Evolutionary conservation across 2,797 vertebrate genomes (phyloP).

Genomic region (Nyctalus aviator): DNA sequence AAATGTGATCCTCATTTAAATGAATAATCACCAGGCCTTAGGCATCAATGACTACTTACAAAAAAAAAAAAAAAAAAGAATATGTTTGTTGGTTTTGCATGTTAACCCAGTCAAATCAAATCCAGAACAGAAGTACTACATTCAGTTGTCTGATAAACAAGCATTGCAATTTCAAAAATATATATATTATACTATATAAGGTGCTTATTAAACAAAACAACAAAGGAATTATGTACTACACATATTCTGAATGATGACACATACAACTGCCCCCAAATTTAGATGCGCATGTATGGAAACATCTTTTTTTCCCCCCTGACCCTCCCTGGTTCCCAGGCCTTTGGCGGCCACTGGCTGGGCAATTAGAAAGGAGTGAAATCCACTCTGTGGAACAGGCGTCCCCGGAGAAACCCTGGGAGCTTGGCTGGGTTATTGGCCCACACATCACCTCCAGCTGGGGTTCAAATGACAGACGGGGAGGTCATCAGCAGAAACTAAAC

Average conservation of each 20-base stretch:
- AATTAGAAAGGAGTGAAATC: constrained; percentile 43
- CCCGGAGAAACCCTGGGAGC: constrained; percentile 55
- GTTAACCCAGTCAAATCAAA: constrained; percentile 81
- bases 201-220: constrained; percentile 86
- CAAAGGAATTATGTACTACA: constrained; percentile 75
- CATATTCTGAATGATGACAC: constrained; percentile 74
- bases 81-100: constrained; percentile 72
- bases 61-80: constrained; percentile 43
- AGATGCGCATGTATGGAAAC: constrained; percentile 69
- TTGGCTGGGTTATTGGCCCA: constrained; percentile 15
- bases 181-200: constrained; percentile 86
- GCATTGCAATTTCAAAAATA: constrained; percentile 81
- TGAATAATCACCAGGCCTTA: constrained; percentile 86
- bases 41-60: constrained; percentile 84
- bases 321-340: constrained; percentile 50
- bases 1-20: constrained; percentile 86
- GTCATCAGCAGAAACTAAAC: constrained; percentile 16
- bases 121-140: constrained; percentile 85
- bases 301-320: neutral
- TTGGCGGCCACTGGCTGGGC: constrained; percentile 59
- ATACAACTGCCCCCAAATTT: constrained; percentile 76
- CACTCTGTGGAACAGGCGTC: constrained; percentile 35
- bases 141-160: constrained; percentile 87
- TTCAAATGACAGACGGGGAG: constrained; percentile 1
- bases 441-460: neutral